phyloP scores from a whole-genome alignment of 2,888 invertebrate species.

The Parnassius smintheus region DNA sequence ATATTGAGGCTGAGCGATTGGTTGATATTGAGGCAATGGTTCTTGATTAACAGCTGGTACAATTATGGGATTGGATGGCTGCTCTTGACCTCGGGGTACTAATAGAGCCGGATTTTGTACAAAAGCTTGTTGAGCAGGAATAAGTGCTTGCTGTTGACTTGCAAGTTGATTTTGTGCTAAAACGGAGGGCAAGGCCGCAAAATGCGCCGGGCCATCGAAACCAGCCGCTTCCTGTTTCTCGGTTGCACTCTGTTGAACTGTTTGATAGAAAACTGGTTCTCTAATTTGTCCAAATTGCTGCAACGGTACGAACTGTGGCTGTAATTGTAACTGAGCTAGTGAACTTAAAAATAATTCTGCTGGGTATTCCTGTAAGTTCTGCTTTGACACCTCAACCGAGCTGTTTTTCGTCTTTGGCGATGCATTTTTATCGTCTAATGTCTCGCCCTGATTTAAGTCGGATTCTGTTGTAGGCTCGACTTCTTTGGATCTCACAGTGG shows the following conservation, averaged over 20 bases:
- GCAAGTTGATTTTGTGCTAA: slow-evolving; percentile 56
- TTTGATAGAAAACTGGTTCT: slow-evolving; percentile 52
- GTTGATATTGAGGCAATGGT: slow-evolving; percentile 37
- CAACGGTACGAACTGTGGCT: slow-evolving; percentile 57
- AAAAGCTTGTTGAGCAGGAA: slow-evolving; percentile 41
- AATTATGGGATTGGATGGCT: slow-evolving; percentile 32
- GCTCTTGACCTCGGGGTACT: slow-evolving; percentile 38
- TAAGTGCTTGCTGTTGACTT: slow-evolving; percentile 33
- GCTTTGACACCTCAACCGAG: slow-evolving; percentile 65
- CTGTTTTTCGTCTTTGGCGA: slow-evolving; percentile 48
- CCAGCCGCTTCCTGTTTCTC: slow-evolving; percentile 51
- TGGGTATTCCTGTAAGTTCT: slow-evolving; percentile 67
- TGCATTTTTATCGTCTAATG: slow-evolving; percentile 39
- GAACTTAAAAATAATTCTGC: slow-evolving; percentile 65
- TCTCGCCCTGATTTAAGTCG: slow-evolving; percentile 57
- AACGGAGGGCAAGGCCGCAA: slow-evolving; percentile 64
- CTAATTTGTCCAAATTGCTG: slow-evolving; percentile 52
- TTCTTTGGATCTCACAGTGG: slow-evolving; percentile 42
- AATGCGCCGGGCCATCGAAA: slow-evolving; percentile 62
- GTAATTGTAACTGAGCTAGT: slow-evolving; percentile 60
- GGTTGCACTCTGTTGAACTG: slow-evolving; percentile 39
- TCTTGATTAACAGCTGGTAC: slow-evolving; percentile 35
- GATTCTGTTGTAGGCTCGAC: slow-evolving; percentile 53
- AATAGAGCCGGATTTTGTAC: slow-evolving; percentile 48
- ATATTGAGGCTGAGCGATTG: slow-evolving; percentile 23